A percentile compares a stretch with the other conserved stretches of the same genome.
phyloP scores from a whole-genome alignment of 1,140 invertebrate species.

The Zaprionus lachaisei region DNA sequence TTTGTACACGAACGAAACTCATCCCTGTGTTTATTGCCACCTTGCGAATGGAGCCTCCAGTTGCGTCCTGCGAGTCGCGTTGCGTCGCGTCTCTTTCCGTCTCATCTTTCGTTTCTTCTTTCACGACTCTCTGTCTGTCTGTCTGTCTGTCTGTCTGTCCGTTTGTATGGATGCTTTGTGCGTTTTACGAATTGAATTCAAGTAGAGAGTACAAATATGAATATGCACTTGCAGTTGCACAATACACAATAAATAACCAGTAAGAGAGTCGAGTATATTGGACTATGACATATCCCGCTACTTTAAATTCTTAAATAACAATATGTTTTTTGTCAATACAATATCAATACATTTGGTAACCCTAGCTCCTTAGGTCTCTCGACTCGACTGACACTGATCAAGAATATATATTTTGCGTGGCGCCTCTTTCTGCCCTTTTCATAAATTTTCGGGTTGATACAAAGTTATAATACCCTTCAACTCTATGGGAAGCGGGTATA shows the following conservation, averaged over 20 bases:
- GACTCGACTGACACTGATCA: too few species aligned
- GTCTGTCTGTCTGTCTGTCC: not conserved
- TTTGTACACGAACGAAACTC: constrained; percentile 9
- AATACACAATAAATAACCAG: constrained; percentile 39
- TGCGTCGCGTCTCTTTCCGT: not conserved
- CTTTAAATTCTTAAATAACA: too few species aligned
- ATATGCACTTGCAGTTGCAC: constrained; percentile 54
- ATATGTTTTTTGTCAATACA: too few species aligned
- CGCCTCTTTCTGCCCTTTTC: too few species aligned
- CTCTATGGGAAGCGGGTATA: too few species aligned
- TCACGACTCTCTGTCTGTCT: not conserved
- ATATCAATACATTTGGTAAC: too few species aligned
- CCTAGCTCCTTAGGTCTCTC: too few species aligned
- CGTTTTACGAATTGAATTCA: constrained; percentile 43
- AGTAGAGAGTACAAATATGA: constrained; percentile 44
- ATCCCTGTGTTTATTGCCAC: constrained; percentile 18
- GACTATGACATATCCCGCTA: too few species aligned
- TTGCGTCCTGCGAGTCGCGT: not conserved
- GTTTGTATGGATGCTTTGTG: constrained; percentile 17
- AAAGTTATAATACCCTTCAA: too few species aligned
- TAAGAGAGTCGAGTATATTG: too few species aligned
- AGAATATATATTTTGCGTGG: too few species aligned
- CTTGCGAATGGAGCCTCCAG: constrained; percentile 13
- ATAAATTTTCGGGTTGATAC: too few species aligned
- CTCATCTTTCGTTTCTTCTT: not conserved